Evolutionary conservation across 2,888 invertebrate genomes (phyloP).

Genomic region (Tetanocera ferruginea): DNA sequence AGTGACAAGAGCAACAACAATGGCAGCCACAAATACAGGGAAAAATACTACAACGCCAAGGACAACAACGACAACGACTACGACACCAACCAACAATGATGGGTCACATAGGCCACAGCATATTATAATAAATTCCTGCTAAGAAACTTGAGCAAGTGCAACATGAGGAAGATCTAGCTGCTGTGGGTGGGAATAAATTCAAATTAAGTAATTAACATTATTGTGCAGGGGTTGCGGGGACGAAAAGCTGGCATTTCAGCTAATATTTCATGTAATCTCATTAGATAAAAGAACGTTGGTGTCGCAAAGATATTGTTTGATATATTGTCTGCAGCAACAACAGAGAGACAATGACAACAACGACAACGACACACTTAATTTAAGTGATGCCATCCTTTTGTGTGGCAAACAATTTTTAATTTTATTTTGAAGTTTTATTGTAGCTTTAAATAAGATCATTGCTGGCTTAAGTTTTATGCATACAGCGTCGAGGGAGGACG

Average conservation of each 20-base stretch:
- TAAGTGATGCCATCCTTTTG: neutral
- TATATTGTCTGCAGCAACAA: neutral
- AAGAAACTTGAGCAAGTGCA: constrained; percentile 19
- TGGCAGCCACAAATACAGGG: constrained; percentile 8
- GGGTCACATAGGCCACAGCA: constrained; percentile 34
- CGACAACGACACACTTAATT: neutral
- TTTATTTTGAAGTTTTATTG: neutral
- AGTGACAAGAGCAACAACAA: constrained; percentile 32
- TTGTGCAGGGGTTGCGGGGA: constrained; percentile 17
- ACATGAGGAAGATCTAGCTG: neutral
- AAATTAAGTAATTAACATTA: constrained; percentile 66
- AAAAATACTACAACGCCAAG: neutral
- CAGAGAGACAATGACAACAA: neutral
- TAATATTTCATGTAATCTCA: constrained; percentile 36
- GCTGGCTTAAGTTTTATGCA: no score
- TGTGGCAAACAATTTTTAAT: neutral
- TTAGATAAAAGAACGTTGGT: constrained; percentile 27
- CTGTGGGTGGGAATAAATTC: constrained; percentile 51
- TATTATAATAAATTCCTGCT: constrained; percentile 36
- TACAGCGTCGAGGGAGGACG: no score
- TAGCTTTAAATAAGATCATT: no score
- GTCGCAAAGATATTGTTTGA: constrained; percentile 22
- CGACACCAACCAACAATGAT: constrained; percentile 20
- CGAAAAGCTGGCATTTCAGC: neutral
- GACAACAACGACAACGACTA: constrained; percentile 4